Evolutionary conservation across 2,113 vertebrate species (phyloP), one percentile per base, ranked within the genome.

Genomic region (Guaruba guarouba): DNA sequence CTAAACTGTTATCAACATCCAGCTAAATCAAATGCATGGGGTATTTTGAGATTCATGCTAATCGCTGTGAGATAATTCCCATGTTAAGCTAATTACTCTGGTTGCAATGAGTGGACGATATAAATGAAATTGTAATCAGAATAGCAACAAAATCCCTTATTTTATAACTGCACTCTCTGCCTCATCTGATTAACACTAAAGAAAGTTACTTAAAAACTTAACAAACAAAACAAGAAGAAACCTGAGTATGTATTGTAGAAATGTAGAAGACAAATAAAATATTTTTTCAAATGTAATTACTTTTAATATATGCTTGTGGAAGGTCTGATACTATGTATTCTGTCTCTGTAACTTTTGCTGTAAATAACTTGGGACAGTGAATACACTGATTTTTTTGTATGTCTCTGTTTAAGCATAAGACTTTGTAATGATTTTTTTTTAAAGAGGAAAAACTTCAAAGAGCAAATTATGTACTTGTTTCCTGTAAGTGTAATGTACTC

Each of bases 381-480:
- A 98, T 98, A 99, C 98, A 98, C 98, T 98, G 98, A 97, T 98
- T 99, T 98, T 98, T 99, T 99, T 99, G 98, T 99, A 99, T 99
- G 98, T 99, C 98, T 99, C 98, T 99, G 99, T 99, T 99, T 99
- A 98, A 98, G 96, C 97, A 96, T 99, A 99, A 97, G 98, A 99
- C 99, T 99, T 99, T 99, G 98, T 99, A 99, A 99, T 90, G 95
- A 98, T 98, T 99, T 99, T 98, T 99, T 99, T 99, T 99, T 98
- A 97, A 98, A 98, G 98, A 98, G 97, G 96, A 98, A 98, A 98
- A 98, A 95, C 98, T 99, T 98, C 98, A 98, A 99, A 99, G 98
- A 96, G 98, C 90, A 98, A 98, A 98, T 98, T 98, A 98, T 98
- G 98, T 98, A 98, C 97, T 98, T 98, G 96, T 97, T 98, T 97